These are phyloP conservation scores for Momotus momota DNA, from an alignment of 2,797 vertebrate species.

Conservation along the genomic window DNA sequence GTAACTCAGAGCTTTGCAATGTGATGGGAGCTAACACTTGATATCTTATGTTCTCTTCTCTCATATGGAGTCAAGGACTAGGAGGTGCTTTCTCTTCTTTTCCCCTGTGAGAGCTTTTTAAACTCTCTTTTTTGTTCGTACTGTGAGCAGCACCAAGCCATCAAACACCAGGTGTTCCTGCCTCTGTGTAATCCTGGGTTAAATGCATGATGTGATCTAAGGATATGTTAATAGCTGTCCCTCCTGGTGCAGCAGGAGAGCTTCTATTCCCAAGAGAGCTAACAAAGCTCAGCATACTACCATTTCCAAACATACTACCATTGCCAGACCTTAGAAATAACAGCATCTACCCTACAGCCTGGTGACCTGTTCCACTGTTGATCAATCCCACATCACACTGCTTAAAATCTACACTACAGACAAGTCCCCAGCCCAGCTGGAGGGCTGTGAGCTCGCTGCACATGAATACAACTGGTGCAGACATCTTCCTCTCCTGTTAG, in stretches of 20 bases:
- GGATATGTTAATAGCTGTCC: neutral
- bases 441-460: neutral
- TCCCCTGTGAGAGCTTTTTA: neutral
- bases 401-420: neutral
- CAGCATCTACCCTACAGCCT: neutral
- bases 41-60: neutral
- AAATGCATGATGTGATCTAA: neutral
- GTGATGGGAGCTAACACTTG: neutral
- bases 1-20: neutral
- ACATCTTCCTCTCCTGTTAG: neutral
- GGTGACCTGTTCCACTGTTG: neutral
- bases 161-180: neutral
- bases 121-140: neutral
- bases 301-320: neutral
- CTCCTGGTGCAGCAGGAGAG: neutral
- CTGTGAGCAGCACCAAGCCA: neutral
- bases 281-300: neutral
- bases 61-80: neutral
- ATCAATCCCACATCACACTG: rapidly evolving
- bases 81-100: neutral
- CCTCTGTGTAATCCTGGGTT: neutral
- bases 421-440: neutral
- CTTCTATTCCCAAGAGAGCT: neutral
- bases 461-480: neutral
- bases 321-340: neutral